Percentiles rank a stretch among this genome's conserved stretches.
phyloP scores from a whole-genome alignment of 2,888 invertebrate genomes.

The Diachrysia chrysitis region DNA sequence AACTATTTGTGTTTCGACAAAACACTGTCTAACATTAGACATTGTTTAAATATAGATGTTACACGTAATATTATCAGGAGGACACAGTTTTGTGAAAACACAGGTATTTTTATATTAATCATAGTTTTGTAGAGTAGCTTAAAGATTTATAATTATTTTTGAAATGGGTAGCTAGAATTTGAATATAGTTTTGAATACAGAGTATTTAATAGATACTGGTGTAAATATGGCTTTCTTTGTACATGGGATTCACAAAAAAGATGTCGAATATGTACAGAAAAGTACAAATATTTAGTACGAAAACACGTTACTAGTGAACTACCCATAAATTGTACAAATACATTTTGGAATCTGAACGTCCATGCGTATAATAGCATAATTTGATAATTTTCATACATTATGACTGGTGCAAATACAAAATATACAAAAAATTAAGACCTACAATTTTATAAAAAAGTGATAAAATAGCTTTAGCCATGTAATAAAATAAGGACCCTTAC shows the following conservation, averaged over 20 bases:
- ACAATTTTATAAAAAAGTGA: slow-evolving; percentile 14
- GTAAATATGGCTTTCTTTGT: slow-evolving; percentile 3
- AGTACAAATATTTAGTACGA: neutral
- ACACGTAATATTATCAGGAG: neutral
- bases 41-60: neutral
- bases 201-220: slow-evolving; percentile 2
- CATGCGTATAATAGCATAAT: slow-evolving; percentile 37
- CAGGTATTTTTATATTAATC: slow-evolving; percentile 25
- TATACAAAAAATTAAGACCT: slow-evolving; percentile 36
- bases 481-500: slow-evolving; percentile 51
- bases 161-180: slow-evolving; percentile 53
- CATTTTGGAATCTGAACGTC: slow-evolving; percentile 33
- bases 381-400: slow-evolving; percentile 24
- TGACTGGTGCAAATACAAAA: slow-evolving; percentile 42
- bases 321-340: slow-evolving; percentile 39
- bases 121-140: slow-evolving; percentile 28
- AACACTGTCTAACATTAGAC: neutral
- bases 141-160: slow-evolving; percentile 16
- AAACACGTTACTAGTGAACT: slow-evolving; percentile 30
- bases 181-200: neutral
- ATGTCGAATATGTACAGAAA: neutral
- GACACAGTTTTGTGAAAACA: neutral
- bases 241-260: neutral
- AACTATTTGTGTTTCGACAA: slow-evolving; percentile 21
- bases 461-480: slow-evolving; percentile 31